Conservation (phyloP, 2,113 vertebrate genomes). For the Taurulus bubalis region DNA sequence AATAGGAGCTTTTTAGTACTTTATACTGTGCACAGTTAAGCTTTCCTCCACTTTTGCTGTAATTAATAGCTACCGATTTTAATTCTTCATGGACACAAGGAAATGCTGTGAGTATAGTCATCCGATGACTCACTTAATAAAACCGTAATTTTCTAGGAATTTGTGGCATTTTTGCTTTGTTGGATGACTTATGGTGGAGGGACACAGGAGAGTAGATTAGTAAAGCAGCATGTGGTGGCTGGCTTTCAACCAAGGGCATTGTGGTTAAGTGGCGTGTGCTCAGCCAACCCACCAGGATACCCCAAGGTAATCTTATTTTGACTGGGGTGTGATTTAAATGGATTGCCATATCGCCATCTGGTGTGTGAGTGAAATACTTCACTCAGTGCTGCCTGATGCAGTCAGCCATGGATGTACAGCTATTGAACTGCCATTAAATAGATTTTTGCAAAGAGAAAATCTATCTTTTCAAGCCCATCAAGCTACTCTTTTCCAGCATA, state of each 20-base stretch:
- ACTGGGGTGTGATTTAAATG: slow-evolving; percentile 49
- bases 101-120: slow-evolving; percentile 3
- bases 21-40: slow-evolving; percentile 20
- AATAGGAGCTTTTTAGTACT: slow-evolving; percentile 46
- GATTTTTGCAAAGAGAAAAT: neutral
- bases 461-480: neutral
- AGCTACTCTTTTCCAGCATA: neutral
- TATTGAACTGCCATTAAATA: neutral
- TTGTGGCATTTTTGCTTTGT: slow-evolving; percentile 1
- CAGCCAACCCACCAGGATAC: slow-evolving; percentile 32
- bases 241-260: slow-evolving; percentile 46
- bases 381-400: slow-evolving; percentile 19
- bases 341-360: slow-evolving; percentile 70
- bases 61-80: slow-evolving; percentile 40
- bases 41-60: slow-evolving; percentile 19
- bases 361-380: slow-evolving; percentile 54
- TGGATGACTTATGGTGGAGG: slow-evolving; percentile 20
- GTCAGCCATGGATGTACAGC: neutral
- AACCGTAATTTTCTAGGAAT: neutral
- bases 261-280: slow-evolving; percentile 50
- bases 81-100: slow-evolving; percentile 10
- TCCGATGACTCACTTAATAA: neutral
- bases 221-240: slow-evolving; percentile 35
- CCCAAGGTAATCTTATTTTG: slow-evolving; percentile 45
- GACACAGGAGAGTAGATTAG: slow-evolving; percentile 14